These are phyloP conservation scores for Microcebus griseorufus DNA, from an alignment of 2,113 vertebrate genomes.

Conservation along the genomic window DNA sequence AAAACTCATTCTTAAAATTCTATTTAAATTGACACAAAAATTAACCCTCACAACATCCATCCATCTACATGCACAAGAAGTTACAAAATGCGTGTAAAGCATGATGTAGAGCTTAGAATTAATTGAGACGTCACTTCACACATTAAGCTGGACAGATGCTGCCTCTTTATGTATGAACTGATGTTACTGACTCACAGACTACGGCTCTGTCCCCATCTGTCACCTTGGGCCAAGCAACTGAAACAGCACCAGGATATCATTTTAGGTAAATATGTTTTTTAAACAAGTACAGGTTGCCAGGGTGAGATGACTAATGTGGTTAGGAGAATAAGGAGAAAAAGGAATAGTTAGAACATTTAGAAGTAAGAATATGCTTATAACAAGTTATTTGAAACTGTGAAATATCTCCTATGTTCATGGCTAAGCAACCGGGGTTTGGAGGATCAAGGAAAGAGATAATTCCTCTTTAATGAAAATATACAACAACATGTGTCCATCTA, in stretches of 20 bases:
- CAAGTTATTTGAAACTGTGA: not conserved
- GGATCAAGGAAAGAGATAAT: not conserved
- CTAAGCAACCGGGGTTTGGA: not conserved
- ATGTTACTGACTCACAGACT: not conserved
- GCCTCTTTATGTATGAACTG: too few relatives aligned
- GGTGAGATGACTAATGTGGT: not conserved
- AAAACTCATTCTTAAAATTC: too few relatives aligned
- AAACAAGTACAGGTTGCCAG: not conserved
- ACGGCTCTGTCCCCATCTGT: not conserved
- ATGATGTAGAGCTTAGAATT: too few relatives aligned
- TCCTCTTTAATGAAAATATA: not conserved
- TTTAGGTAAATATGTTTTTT: not conserved
- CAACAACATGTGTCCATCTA: not conserved
- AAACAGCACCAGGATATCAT: not conserved
- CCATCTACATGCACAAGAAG: too few relatives aligned
- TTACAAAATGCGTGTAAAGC: too few relatives aligned
- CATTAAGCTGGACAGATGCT: too few relatives aligned
- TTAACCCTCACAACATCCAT: too few relatives aligned
- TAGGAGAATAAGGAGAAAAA: not conserved
- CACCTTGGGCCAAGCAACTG: not conserved
- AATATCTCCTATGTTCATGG: not conserved
- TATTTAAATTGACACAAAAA: too few relatives aligned
- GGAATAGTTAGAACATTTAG: not conserved
- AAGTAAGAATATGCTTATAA: not conserved
- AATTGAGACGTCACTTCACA: too few relatives aligned